phyloP scores from a whole-genome alignment of 2,888 invertebrate species.

The Coleophora flavipennella region DNA sequence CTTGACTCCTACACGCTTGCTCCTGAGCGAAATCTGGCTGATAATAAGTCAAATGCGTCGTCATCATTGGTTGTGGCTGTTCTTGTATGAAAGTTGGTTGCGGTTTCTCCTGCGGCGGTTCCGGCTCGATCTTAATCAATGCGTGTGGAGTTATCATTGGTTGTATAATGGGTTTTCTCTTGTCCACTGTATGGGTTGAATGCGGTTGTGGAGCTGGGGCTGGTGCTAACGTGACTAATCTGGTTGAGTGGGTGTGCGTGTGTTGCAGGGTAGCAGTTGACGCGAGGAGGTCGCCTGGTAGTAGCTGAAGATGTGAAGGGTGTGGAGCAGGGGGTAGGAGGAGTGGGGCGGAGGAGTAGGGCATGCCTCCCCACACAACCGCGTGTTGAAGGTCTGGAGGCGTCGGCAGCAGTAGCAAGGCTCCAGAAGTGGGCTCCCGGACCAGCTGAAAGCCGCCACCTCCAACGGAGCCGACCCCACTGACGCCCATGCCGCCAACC shows the following conservation, averaged over 20 bases:
- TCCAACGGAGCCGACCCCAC: slow-evolving; percentile 78
- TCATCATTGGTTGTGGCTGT: slow-evolving; percentile 57
- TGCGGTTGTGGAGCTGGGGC: slow-evolving; percentile 61
- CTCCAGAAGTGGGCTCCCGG: slow-evolving; percentile 88
- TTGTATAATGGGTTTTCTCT: slow-evolving; percentile 64
- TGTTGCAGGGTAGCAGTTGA: slow-evolving; percentile 77
- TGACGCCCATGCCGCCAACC: slow-evolving; percentile 75
- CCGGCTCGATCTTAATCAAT: slow-evolving; percentile 82
- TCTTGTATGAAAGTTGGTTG: slow-evolving; percentile 57
- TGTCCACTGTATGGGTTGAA: slow-evolving; percentile 37
- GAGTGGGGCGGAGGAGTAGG: slow-evolving; percentile 55
- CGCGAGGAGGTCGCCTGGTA: slow-evolving; percentile 77
- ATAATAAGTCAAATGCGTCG: slow-evolving; percentile 69
- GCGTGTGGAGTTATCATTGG: slow-evolving; percentile 62
- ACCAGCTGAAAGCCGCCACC: slow-evolving; percentile 87
- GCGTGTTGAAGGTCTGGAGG: slow-evolving; percentile 80
- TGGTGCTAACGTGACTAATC: slow-evolving; percentile 77
- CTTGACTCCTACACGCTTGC: slow-evolving; percentile 67
- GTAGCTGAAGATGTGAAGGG: slow-evolving; percentile 76
- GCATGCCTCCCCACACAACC: slow-evolving; percentile 82
- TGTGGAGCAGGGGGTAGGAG: slow-evolving; percentile 65
- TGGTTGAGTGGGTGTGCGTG: slow-evolving; percentile 78
- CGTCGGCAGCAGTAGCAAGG: slow-evolving; percentile 84
- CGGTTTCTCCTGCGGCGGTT: slow-evolving; percentile 63
- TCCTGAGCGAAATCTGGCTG: slow-evolving; percentile 59